Evolutionary conservation across 2,113 vertebrate species (phyloP).

Genomic region (Antechinus stuartii): DNA sequence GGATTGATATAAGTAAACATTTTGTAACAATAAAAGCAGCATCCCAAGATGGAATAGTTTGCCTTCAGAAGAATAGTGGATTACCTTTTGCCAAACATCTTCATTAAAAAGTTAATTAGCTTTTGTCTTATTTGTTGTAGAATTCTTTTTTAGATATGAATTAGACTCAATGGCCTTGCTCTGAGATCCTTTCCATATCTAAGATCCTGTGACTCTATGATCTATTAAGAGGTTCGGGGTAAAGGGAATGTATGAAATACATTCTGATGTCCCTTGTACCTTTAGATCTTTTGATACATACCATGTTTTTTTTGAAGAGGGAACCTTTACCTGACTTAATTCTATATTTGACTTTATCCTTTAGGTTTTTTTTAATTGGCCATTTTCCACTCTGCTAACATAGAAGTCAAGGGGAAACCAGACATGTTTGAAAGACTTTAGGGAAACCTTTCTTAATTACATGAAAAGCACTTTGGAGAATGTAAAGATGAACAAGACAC

Average conservation of each 20-base stretch:
- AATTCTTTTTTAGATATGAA: background rate
- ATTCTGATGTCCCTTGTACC: background rate
- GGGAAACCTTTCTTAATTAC: constrained; percentile 12
- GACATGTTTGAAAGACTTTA: background rate
- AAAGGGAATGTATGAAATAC: background rate
- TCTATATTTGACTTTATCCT: background rate
- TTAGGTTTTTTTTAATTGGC: background rate
- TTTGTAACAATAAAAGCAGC: background rate
- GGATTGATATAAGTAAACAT: background rate
- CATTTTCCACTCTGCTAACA: background rate
- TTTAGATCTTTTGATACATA: background rate
- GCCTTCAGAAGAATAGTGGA: background rate
- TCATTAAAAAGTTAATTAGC: background rate
- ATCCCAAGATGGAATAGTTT: background rate
- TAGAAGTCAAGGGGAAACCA: background rate
- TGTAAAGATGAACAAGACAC: background rate
- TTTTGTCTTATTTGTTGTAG: background rate
- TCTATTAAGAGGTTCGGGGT: background rate
- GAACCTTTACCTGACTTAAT: background rate
- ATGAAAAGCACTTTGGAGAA: background rate
- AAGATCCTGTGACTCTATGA: background rate
- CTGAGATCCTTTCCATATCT: background rate
- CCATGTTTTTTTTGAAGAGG: background rate
- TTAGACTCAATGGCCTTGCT: background rate
- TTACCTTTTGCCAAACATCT: background rate